phyloP scores from a whole-genome alignment of 2,113 vertebrate species.

The Syngnathus scovelli region DNA sequence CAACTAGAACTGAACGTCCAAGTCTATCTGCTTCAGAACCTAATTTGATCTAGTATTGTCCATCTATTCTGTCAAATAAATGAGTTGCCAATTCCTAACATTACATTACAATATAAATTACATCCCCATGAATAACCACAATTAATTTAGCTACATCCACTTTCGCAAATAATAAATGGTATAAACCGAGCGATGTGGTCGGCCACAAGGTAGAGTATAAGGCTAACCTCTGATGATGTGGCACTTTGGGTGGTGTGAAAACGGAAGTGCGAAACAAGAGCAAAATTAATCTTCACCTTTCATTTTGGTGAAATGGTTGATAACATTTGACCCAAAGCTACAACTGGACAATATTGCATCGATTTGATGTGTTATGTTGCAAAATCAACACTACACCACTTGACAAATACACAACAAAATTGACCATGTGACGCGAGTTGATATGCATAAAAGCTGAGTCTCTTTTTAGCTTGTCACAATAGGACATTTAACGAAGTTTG shows the following conservation, averaged over 20 bases:
- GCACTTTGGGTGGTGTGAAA: slow-evolving; percentile 17
- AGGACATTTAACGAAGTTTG: too few relatives aligned
- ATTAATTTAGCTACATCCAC: not conserved
- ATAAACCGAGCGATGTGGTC: not conserved
- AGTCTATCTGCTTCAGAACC: not conserved
- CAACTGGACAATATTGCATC: not conserved
- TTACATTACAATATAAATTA: too few relatives aligned
- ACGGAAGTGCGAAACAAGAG: slow-evolving; percentile 18
- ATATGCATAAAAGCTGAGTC: not conserved
- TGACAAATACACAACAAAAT: not conserved
- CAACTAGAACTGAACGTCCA: not conserved
- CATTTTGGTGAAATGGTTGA: not conserved
- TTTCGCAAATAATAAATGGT: not conserved
- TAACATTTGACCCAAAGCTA: not conserved
- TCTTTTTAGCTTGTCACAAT: too few relatives aligned
- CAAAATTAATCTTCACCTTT: not conserved
- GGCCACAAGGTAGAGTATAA: slow-evolving; percentile 50
- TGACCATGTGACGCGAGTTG: not conserved
- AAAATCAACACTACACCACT: not conserved
- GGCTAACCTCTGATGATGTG: slow-evolving; percentile 53
- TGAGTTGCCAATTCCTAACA: too few relatives aligned
- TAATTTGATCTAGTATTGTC: not conserved
- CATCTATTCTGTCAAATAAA: too few relatives aligned
- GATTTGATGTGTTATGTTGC: not conserved
- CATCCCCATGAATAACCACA: too few relatives aligned